Evolutionary conservation across 53 echinoderm and acorn worm genomes (phyloP).

Genomic region (Zoroaster sp.): DNA sequence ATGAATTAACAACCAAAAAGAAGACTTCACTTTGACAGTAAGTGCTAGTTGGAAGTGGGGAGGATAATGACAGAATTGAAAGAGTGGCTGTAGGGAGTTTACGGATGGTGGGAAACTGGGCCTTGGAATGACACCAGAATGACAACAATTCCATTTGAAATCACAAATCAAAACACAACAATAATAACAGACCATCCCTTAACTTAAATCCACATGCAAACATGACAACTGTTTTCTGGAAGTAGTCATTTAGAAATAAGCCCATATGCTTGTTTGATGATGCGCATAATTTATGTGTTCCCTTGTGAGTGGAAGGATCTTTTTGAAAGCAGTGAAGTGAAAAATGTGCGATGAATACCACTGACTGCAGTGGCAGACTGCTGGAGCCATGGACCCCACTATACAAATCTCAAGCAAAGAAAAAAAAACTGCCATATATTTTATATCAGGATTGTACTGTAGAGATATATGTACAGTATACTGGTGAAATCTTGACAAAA

Average conservation of each 20-base stretch:
- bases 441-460: no score
- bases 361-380: not conserved
- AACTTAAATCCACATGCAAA: slow-evolving; percentile 4
- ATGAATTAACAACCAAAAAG: no score
- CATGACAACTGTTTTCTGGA: slow-evolving; percentile 21
- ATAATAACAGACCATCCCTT: not conserved
- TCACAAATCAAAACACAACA: slow-evolving; percentile 3
- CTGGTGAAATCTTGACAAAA: no score
- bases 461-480: no score
- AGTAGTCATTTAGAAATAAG: slow-evolving; percentile 35
- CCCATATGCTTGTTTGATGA: not conserved
- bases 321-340: not conserved
- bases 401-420: not conserved
- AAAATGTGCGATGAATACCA: slow-evolving; percentile 1
- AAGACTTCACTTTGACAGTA: no score
- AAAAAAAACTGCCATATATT: not conserved
- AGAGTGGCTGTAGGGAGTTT: not conserved
- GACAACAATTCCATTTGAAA: slow-evolving; percentile 8
- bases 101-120: not conserved
- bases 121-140: not conserved
- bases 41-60: no score
- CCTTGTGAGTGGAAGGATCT: not conserved
- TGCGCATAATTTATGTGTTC: slow-evolving; percentile 14
- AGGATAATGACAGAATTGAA: no score
- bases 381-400: not conserved